phyloP scores from a whole-genome alignment of 2,888 invertebrate species.

The Zhengitettix transpicula region DNA sequence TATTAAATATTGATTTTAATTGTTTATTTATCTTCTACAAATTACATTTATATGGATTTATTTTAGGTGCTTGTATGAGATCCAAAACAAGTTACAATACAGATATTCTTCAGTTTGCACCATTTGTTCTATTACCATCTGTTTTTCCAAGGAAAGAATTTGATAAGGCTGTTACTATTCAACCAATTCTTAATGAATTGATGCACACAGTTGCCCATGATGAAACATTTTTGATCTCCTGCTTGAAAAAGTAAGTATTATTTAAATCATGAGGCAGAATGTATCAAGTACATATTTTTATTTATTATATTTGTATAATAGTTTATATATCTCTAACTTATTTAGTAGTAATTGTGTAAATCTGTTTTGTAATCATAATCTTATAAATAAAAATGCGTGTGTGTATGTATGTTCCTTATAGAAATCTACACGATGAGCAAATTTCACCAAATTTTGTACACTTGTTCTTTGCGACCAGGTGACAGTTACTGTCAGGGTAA shows the following conservation, averaged over 20 bases:
- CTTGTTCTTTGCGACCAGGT: no score
- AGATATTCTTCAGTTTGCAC: constrained; percentile 58
- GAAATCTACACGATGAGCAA: no score
- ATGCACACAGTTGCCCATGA: constrained; percentile 78
- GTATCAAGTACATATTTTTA: not conserved
- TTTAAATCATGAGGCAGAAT: not conserved
- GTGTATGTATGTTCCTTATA: no score
- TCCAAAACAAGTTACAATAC: constrained; percentile 47
- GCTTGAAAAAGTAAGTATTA: constrained; percentile 38
- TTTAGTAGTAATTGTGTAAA: no score
- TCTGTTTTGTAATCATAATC: no score
- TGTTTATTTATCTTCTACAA: no score
- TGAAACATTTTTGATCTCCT: constrained; percentile 52
- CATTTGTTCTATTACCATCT: constrained; percentile 62
- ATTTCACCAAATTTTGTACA: no score
- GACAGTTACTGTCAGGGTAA: no score
- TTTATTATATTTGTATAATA: not conserved
- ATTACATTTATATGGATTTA: not conserved
- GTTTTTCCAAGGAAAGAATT: constrained; percentile 62
- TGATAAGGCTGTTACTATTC: constrained; percentile 53
- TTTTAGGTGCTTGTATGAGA: constrained; percentile 51
- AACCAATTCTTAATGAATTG: constrained; percentile 59
- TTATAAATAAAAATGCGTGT: no score
- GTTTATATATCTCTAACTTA: no score
- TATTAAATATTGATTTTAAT: not conserved